These are phyloP conservation scores for Felis chaus DNA, from an alignment of 2,113 vertebrate species.

Conservation along the genomic window DNA sequence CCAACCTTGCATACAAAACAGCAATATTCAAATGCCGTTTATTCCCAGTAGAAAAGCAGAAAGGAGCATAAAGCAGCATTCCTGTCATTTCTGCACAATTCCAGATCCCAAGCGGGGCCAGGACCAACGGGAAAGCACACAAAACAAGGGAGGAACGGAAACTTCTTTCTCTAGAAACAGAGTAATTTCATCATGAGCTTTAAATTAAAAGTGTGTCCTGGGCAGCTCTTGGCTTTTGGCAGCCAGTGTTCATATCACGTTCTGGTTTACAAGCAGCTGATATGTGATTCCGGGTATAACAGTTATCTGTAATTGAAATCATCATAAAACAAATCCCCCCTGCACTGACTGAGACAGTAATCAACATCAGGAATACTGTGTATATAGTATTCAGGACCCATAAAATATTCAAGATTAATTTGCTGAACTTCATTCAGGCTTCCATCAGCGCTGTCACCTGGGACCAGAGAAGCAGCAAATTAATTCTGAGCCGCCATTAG, in stretches of 20 bases:
- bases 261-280: not conserved
- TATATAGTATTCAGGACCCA: slow-evolving; percentile 29
- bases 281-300: not conserved
- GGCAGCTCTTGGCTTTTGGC: not conserved
- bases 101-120: not conserved
- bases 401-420: slow-evolving; percentile 60
- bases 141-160: not conserved
- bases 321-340: slow-evolving; percentile 9
- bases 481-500: slow-evolving; percentile 3
- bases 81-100: not conserved
- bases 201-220: slow-evolving; percentile 61
- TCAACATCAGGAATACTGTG: slow-evolving; percentile 50
- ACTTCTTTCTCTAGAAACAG: slow-evolving; percentile 6
- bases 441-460: slow-evolving; percentile 53
- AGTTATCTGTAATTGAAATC: slow-evolving; percentile 45
- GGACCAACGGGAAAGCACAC: not conserved
- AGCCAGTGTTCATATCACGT: not conserved
- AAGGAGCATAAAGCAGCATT: not conserved
- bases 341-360: not conserved
- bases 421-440: slow-evolving; percentile 58
- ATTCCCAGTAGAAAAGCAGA: not conserved
- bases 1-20: not conserved
- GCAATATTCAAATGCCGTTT: not conserved
- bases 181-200: slow-evolving; percentile 42
- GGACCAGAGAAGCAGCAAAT: slow-evolving; percentile 41